Evolutionary conservation across 92 coral and sea anemone species (phyloP).

Genomic region (Paragorgia papillata): DNA sequence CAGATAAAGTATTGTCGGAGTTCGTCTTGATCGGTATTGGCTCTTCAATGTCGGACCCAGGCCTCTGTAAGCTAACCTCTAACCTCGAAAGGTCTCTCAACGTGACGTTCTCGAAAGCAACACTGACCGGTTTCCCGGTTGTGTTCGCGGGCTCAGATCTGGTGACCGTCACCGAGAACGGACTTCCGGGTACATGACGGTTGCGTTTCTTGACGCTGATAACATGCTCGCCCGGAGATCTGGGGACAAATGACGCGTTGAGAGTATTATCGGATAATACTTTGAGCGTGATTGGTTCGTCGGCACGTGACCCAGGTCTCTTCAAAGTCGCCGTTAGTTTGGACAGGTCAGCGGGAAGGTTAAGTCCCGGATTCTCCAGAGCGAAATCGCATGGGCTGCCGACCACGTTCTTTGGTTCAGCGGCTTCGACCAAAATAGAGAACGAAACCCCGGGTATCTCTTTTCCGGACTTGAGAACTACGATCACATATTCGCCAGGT

Average conservation of each 20-base stretch:
- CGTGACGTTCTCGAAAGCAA: conserved; percentile 55
- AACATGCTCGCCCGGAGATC: conserved; percentile 6
- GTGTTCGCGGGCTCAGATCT: background rate
- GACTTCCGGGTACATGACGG: conserved; percentile 26
- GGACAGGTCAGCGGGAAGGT: conserved; percentile 13
- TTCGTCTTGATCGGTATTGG: conserved; percentile 78
- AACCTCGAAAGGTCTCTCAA: conserved; percentile 82
- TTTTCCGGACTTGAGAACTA: conserved; percentile 65
- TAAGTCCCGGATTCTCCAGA: background rate
- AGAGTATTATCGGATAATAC: conserved; percentile 17
- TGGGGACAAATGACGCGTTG: conserved; percentile 18
- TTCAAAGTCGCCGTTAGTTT: conserved; percentile 20
- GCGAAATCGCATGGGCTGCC: conserved; percentile 8
- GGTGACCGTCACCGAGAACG: conserved; percentile 25
- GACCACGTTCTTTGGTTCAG: background rate
- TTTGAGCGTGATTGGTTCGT: conserved; percentile 60
- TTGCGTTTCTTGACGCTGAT: conserved; percentile 10
- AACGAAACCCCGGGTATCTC: too few relatives aligned
- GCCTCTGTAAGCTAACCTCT: conserved; percentile 75
- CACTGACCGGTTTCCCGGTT: conserved; percentile 10
- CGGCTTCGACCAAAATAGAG: background rate
- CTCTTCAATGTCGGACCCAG: conserved; percentile 78
- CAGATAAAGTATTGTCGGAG: conserved; percentile 94
- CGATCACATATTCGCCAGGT: conserved; percentile 86
- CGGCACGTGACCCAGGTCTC: conserved; percentile 71